phyloP scores from a whole-genome alignment of 2,888 invertebrate species.

The Dilophus febrilis region DNA sequence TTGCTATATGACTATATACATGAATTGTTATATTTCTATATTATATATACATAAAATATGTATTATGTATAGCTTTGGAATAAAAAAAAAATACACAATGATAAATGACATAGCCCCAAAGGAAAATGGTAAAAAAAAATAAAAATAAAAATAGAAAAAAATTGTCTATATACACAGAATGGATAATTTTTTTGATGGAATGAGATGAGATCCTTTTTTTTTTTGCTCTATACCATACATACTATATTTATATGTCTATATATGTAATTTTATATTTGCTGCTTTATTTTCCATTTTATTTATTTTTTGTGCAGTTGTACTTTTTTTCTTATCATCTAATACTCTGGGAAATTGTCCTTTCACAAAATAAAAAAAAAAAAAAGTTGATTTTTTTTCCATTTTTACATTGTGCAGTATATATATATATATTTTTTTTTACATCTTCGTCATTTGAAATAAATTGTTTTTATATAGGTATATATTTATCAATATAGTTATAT shows the following conservation, averaged over 20 bases:
- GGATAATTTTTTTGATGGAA: slow-evolving; percentile 1
- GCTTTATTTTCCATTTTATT: neutral
- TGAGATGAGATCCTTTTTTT: slow-evolving; percentile 1
- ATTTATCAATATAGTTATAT: too few relatives aligned
- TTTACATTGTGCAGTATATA: too few relatives aligned
- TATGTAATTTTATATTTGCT: neutral
- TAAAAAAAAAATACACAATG: slow-evolving; percentile 4
- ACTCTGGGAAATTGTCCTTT: slow-evolving; percentile 3
- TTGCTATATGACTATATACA: too few relatives aligned
- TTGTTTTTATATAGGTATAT: too few relatives aligned
- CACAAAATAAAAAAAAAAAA: neutral
- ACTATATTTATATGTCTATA: too few relatives aligned
- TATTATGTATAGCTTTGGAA: neutral
- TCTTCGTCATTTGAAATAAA: too few relatives aligned
- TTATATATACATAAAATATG: too few relatives aligned
- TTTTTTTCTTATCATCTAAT: slow-evolving; percentile 4
- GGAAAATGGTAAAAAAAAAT: slow-evolving; percentile 2
- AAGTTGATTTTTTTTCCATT: neutral
- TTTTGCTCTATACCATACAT: too few relatives aligned
- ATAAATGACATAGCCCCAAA: slow-evolving; percentile 7
- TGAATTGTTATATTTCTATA: too few relatives aligned
- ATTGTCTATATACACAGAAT: too few relatives aligned
- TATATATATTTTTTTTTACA: too few relatives aligned
- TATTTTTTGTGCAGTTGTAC: slow-evolving; percentile 1
- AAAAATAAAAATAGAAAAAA: neutral